Base-by-base conservation (phyloP, 2,888 invertebrate genomes). In the Synergus japonicus region DNA sequence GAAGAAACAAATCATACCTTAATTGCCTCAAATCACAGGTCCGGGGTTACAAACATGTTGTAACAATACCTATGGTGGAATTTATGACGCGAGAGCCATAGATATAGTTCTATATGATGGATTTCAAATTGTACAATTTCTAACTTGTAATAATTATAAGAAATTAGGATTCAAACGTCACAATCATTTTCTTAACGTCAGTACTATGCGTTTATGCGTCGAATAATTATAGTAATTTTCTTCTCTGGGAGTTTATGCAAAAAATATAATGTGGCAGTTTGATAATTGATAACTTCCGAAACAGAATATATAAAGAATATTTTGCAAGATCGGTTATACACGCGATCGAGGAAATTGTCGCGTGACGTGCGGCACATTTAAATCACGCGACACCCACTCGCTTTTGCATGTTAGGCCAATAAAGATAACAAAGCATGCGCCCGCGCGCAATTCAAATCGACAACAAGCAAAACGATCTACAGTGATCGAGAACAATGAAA, bases 371-470 rank as follows among this genome's bases (percentile, higher is more conserved):
- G 80, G 80, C 86, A 87, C 86, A 78, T 84, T 89, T 89, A 89
- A 88, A 89, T 89, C 88, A 89, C 84, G 77, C 79, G 78, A 85
- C 89, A 86, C 89, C 89, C 86, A 89, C 89, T 81, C 86, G 77
- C 65, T 82, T 79, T 83, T 85, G 83, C 84, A 86, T 84, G 86
- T 84, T 37, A 84, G 63, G 78, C 78, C 67, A 81, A 82, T 81
- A 80, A 79, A 85, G 85, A 86, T 83, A 84, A 84, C 83, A 83
- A 84, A 84, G 84, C 82, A 79, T 80, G 81, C 81, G 78, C 82
- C 80, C 77, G 81, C 79, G 82, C 80, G 77, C 81, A 77, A 81
- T 83, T 82, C 76, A 67, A 78, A 82, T 82, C 78, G 82, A 78
- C 79, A 54, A 79, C 80, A 81, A 79, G 82, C 65, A 81, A 82